Evolutionary conservation across 2,797 vertebrate genomes (phyloP), one percentile per base, ranked within the genome.

Genomic region (Oryzias dopingdopingensis): DNA sequence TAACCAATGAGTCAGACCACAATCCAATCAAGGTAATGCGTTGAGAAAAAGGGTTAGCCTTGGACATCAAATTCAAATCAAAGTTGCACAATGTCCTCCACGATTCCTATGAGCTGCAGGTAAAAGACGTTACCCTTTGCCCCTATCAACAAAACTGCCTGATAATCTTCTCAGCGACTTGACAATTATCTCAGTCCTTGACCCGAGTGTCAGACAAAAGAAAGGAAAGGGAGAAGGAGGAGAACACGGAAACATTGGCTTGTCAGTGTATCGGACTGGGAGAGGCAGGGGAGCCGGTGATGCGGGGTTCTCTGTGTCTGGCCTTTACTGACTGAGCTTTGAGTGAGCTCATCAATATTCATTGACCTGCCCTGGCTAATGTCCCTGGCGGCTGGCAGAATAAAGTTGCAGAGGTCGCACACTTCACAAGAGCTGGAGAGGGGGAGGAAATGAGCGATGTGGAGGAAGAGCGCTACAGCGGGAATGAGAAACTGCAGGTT

Each of bases 311-410:
- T 78, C 60, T 40, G 77, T 48, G 67, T 74, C 76, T 85, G 83
- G 86, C 86, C 86, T 90, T 88, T 87, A 85, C 81, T 49, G 79
- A 85, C 67, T 63, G 77, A 22, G 55, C 72, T 83, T 62, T 41
- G 82, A 89, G 86, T 64, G 77, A 84, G 70, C 83, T 85, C 83
- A 91, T 92, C 88, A 91, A 89, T 90, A 92, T 92, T 90, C 88
- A 90, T 87, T 82, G 80, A 90, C 82, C 86, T 42, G 68, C 82
- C 80, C 76, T 2, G 57, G 79, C 79, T 87, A 76, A 80, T 71
- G 85, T 88, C 88, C 81, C 86, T 46, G 42, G 84, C 42, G 85
- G 81, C 54, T 40, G 74, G 66, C 76, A 51, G 81, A 79, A 88
- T 87, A 83, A 86, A 88, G 87, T 85, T 84, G 73, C 86, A 87